Conservation (phyloP, 2,113 vertebrate genomes). For the Opisthocomus hoazin region DNA sequence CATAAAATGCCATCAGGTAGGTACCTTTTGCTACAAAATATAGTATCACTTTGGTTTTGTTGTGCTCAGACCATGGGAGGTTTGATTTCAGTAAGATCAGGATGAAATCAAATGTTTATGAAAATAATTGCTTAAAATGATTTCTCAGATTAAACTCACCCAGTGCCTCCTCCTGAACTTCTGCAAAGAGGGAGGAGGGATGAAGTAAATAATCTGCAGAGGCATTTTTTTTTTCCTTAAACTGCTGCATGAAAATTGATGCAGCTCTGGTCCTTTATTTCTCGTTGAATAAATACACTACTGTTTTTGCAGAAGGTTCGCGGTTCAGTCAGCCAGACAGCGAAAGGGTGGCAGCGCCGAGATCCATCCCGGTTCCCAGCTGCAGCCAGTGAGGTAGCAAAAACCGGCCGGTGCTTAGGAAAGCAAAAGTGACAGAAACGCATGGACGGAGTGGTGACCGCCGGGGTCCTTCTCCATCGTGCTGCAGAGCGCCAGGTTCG, state of each 20-base stretch:
- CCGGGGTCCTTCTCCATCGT: not conserved
- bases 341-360: not conserved
- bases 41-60: not conserved
- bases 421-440: not conserved
- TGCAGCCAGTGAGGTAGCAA: not conserved
- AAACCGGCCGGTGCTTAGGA: not conserved
- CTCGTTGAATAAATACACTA: not conserved
- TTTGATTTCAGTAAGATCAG: not conserved
- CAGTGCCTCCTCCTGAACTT: not conserved
- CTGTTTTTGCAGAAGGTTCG: not conserved
- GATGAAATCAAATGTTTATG: not conserved
- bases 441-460: not conserved
- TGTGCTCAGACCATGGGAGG: not conserved
- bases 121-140: not conserved
- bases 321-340: not conserved
- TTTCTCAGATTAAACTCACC: not conserved
- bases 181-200: not conserved
- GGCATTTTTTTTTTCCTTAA: not conserved
- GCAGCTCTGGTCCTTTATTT: not conserved
- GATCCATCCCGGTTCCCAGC: not conserved
- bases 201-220: not conserved
- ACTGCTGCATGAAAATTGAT: not conserved
- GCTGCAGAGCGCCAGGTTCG: constrained; percentile 47
- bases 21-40: not conserved
- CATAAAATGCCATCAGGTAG: not conserved